Conservation (phyloP, 1,140 invertebrate species). For the Tetraneura akinire region DNA sequence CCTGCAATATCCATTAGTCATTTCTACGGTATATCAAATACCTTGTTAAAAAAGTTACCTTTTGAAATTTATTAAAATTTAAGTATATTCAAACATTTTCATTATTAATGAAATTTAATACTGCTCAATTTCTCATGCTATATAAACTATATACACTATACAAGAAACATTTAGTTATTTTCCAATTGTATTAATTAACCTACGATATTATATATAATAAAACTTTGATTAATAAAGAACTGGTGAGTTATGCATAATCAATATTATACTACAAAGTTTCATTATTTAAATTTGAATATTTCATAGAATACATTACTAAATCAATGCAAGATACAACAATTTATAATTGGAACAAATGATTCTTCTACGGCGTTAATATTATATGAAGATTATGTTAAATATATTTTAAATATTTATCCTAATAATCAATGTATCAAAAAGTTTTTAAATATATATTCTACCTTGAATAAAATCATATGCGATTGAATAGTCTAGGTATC, state of each 20-base stretch:
- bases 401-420: slow-evolving; percentile 11
- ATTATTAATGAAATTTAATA: too few relatives aligned
- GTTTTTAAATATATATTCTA: slow-evolving; percentile 30
- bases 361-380: slow-evolving; percentile 31
- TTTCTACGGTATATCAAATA: too few relatives aligned
- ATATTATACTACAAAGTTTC: too few relatives aligned
- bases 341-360: slow-evolving; percentile 36
- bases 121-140: neutral
- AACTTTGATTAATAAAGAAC: slow-evolving; percentile 40
- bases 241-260: slow-evolving; percentile 11
- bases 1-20: too few relatives aligned
- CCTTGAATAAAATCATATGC: slow-evolving; percentile 34
- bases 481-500: slow-evolving; percentile 7
- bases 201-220: slow-evolving; percentile 48
- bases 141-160: neutral
- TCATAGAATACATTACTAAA: slow-evolving; percentile 48
- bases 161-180: slow-evolving; percentile 24
- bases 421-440: slow-evolving; percentile 15
- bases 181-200: slow-evolving; percentile 42
- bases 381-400: slow-evolving; percentile 36
- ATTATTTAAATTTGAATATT: neutral
- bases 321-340: slow-evolving; percentile 38
- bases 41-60: too few relatives aligned
- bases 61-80: too few relatives aligned
- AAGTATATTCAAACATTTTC: neutral